Base-by-base conservation (phyloP, 2,797 vertebrate species). In the Telmatherina bonti region DNA sequence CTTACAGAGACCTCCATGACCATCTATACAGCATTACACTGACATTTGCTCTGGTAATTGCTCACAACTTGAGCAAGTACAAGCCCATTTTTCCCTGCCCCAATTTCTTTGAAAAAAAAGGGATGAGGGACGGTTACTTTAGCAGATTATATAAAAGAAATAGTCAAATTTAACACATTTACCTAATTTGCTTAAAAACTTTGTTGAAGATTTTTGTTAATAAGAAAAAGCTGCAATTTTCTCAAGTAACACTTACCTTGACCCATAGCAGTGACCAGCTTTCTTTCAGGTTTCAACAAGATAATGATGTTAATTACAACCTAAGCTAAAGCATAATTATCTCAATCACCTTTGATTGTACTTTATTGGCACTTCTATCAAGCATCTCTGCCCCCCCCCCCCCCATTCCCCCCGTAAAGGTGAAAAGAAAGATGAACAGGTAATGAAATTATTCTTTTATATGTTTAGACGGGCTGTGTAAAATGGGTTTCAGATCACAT, bases 291-390 rank as follows among this genome's bases (percentile, higher is more conserved):
- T 76, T 78, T 89, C 74, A 85, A 81, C 62, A 80, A 68, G 59
- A 72, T 87, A 87, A 88, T 80, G 64, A 84, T 45, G 65, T 27
- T 76, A 83, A 85, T 85, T 82, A 68, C 75, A 59, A 71, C 65
- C 52, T 2, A 41, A 67, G 62, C 52, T 74, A 81, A 88, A 84
- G 62, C 63, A 57, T 72, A 84, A 92, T 92, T 85, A 79, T 81
- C 59, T 64, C 62, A 88, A 83, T 91, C 64, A 87, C 74, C 70
- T 79, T 72, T 87, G 85, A 91, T 84, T 91, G 74, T 56, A 24
- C 69, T 89, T 81, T 31, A 81, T 73, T 47, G 35, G 24, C 60
- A 66, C 68, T 79, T 72, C 9, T 59, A 1, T 68, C 13, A 20
- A 87, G 67, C 58, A 70, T 52, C 58, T 36, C n/a, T 18, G 8